Evolutionary conservation across 2,888 invertebrate genomes (phyloP), one percentile per base, ranked within the genome.

Genomic region (Lottia scabra): DNA sequence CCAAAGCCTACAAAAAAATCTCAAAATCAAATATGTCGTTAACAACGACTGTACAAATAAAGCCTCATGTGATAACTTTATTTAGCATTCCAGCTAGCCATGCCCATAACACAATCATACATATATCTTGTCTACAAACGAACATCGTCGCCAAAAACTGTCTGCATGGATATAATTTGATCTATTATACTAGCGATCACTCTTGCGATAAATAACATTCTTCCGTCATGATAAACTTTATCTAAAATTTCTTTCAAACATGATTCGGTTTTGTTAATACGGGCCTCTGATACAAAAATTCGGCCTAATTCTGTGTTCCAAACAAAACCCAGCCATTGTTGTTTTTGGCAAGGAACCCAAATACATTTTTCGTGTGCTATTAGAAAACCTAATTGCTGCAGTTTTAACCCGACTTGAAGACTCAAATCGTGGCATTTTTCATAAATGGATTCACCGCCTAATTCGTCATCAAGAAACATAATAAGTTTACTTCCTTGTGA

Each of bases 361-460:
- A n/a, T 5, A 15, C 48, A n/a, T 15, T n/a, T 48, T n/a, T 19
- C 16, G 6, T 48, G 16, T 48, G 48, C 48, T 6, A 48, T 48
- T 19, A 48, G 15, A 48, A 48, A 48, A 15, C n/a, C 19, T 8
- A 16, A n/a, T 15, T 48, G 6, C 8, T n/a, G 1, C 8, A 48
- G 19, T 5, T 6, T 48, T 5, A 5, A 6, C 19, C 48, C 15
- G 16, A 12, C 48, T 48, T 38, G 63, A 48, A 38, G 19, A 19
- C 71, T 63, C 13, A 65, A 10, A 2, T 46, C n/a, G 16, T 64
- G 56, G 26, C 74, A 66, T 26, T 56, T 62, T 8, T 63, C 62
- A 38, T 15, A 48, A 48, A 15, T 48, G 5, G 16, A n/a, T 48
- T 16, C 48, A 0, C 48, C 48, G 2, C 56, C 56, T 2, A 56